Conservation (phyloP, 2,113 vertebrate genomes). For the Protomyctophum bolini region DNA sequence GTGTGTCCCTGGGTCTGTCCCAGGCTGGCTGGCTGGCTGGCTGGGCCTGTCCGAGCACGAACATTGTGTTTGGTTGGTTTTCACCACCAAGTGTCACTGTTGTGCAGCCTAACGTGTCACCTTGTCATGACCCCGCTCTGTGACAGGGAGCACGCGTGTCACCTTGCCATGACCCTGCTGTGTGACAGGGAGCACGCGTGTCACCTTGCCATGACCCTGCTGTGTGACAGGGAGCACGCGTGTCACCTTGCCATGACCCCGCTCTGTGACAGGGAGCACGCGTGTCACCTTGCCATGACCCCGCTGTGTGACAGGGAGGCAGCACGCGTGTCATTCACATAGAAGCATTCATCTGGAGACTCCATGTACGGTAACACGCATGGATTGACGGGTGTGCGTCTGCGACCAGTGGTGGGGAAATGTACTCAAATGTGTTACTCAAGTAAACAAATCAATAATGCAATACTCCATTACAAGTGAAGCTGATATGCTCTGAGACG, state of each 20-base stretch:
- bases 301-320: background rate
- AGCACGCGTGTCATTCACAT: conserved; percentile 10
- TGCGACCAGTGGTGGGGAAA: too few relatives aligned
- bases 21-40: too few relatives aligned
- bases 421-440: too few relatives aligned
- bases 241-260: conserved; percentile 1
- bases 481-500: too few relatives aligned
- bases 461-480: too few relatives aligned
- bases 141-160: background rate
- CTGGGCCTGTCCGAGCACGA: too few relatives aligned
- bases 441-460: too few relatives aligned
- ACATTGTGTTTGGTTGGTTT: too few relatives aligned
- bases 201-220: conserved; percentile 2
- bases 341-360: too few relatives aligned
- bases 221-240: background rate
- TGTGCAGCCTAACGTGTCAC: background rate
- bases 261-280: background rate
- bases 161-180: background rate
- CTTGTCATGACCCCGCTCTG: background rate
- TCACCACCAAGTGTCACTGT: too few relatives aligned
- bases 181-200: background rate
- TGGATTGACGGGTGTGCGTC: conserved; percentile 1
- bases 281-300: conserved; percentile 2
- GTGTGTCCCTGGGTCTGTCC: too few relatives aligned
- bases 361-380: too few relatives aligned